A percentile compares a stretch with the other conserved stretches of the same genome.
Conservation (phyloP, 2,797 vertebrate genomes). For the Acanthurus tractus region DNA sequence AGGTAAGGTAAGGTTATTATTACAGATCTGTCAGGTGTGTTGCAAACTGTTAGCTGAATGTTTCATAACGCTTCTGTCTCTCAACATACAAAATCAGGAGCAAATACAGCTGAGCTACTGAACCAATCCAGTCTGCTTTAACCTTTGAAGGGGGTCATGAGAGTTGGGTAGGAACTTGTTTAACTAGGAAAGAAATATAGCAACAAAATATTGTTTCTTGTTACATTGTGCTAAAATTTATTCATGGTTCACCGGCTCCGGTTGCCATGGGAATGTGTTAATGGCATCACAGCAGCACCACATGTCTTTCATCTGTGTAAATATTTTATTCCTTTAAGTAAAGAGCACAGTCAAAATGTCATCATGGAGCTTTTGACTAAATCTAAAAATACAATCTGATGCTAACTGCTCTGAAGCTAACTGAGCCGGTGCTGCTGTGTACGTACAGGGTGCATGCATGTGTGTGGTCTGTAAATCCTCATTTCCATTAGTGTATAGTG, state of each 20-base stretch:
- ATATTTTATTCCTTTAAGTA: not conserved
- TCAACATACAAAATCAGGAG: not conserved
- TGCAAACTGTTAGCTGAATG: constrained; percentile 9
- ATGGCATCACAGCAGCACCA: not conserved
- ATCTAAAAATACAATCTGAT: constrained; percentile 1
- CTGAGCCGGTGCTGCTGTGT: constrained; percentile 10
- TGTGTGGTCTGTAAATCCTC: constrained; percentile 16
- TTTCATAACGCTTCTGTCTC: constrained; percentile 30
- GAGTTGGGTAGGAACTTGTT: not conserved
- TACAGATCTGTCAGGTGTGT: not conserved
- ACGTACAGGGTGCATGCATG: not conserved
- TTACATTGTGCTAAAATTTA: constrained; percentile 10
- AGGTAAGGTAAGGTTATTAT: not conserved
- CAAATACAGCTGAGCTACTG: constrained; percentile 18
- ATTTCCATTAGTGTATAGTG: constrained; percentile 17
- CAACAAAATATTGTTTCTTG: not conserved
- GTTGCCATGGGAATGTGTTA: constrained; percentile 18
- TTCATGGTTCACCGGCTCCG: not conserved
- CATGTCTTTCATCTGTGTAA: not conserved
- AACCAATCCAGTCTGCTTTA: constrained; percentile 23
- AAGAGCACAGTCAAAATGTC: not conserved
- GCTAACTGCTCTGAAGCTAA: constrained; percentile 21
- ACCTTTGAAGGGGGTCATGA: not conserved
- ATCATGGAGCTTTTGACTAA: not conserved
- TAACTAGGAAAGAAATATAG: not conserved